Percentiles rank a stretch among this genome's conserved stretches.
Conservation (phyloP, 2,888 invertebrate species). For the Craniophora ligustri region DNA sequence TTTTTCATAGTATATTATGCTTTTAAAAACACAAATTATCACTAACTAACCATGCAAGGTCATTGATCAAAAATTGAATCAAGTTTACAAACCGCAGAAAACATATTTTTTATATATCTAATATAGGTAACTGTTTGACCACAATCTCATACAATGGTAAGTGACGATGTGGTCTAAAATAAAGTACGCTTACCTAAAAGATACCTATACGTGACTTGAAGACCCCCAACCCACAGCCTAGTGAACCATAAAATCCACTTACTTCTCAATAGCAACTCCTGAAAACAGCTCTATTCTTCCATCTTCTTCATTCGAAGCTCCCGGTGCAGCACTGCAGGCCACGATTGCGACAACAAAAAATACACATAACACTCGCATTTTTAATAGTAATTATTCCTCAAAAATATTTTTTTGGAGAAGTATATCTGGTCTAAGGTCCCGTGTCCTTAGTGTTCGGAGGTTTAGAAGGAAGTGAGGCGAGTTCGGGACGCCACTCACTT, state of each 20-base stretch:
- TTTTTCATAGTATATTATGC: too few species aligned
- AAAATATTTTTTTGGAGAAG: neutral
- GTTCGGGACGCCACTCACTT: constrained; percentile 64
- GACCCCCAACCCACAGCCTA: neutral
- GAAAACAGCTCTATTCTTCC: constrained; percentile 78
- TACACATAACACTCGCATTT: constrained; percentile 74
- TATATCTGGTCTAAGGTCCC: neutral
- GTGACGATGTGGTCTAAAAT: too few species aligned
- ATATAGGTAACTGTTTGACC: too few species aligned
- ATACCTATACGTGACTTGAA: too few species aligned
- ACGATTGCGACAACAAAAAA: constrained; percentile 70
- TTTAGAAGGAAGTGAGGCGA: constrained; percentile 76
- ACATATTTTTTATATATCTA: too few species aligned
- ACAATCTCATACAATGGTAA: too few species aligned
- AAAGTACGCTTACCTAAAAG: too few species aligned
- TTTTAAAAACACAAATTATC: neutral
- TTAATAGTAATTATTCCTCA: constrained; percentile 9
- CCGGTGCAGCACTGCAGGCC: constrained; percentile 78
- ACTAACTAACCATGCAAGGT: too few species aligned
- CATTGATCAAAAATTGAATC: too few species aligned
- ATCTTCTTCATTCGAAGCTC: constrained; percentile 67
- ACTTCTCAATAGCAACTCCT: constrained; percentile 83
- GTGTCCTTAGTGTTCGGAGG: constrained; percentile 63
- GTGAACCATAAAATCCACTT: constrained; percentile 55
- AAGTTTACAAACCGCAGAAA: too few species aligned